Base-by-base conservation (phyloP, 2,888 invertebrate species). In the Ormyrus thymus region DNA sequence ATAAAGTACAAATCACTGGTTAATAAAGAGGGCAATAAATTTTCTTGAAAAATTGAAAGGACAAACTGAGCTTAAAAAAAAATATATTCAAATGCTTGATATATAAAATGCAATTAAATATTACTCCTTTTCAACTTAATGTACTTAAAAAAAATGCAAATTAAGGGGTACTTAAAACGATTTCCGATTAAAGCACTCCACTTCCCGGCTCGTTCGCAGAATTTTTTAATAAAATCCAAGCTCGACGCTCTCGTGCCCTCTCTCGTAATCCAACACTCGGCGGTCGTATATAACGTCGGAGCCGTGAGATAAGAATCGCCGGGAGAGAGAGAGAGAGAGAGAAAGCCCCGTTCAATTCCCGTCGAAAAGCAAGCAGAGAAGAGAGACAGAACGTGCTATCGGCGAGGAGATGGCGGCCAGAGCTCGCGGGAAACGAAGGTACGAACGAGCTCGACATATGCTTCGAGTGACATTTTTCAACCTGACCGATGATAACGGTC, bases 381-480 rank as follows among this genome's bases (percentile, higher is more conserved):
- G 55, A 45, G 29, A 65, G 73, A 46, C 8, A 45, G 46, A 73
- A 53, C 48, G 48, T 61, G 29, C 29, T 72, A 72, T 72, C 73
- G 50, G 15, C 51, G n/a, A 55, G 43, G 48, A 76, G 55, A 51
- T 8, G 55, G 45, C 9, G 7, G 7, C 11, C 15, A 13, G 11
- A 51, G 51, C 15, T 64, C 58, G 56, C 62, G 50, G 29, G 51
- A 50, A 69, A 29, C 9, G 50, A 29, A 43, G 61, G 56, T 70
- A 43, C 50, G 56, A 69, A 68, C 45, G 55, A 66, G 61, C 15
- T 5, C 48, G 56, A 69, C 62, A 62, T 68, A 62, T 78, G 78
- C 56, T 69, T 56, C 15, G 1, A 43, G 55, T 55, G 10, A 73
- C 50, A 78, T 78, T 78, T 73, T 78, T 78, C 73, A 78, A 73